These are phyloP conservation scores for Cyprinella venusta DNA, from an alignment of 2,797 vertebrate genomes.

Conservation along the genomic window DNA sequence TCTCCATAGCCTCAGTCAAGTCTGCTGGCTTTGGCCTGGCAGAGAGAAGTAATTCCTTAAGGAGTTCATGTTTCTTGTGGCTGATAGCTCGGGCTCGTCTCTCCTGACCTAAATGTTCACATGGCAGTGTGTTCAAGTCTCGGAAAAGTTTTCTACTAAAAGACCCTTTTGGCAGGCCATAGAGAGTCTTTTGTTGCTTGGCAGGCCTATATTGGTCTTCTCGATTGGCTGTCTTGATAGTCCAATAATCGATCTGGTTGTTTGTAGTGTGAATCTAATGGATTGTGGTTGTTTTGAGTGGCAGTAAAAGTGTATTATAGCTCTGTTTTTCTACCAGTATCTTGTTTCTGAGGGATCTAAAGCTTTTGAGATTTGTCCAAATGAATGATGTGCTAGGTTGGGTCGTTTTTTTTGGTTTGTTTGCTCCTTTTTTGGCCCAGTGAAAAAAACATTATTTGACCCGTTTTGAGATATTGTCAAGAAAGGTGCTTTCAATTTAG, in stretches of 20 bases:
- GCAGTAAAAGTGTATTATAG: slow-evolving; percentile 16
- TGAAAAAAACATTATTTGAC: neutral
- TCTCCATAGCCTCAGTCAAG: slow-evolving; percentile 44
- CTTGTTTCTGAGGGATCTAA: slow-evolving; percentile 9
- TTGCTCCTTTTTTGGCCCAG: neutral
- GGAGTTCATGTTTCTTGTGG: slow-evolving; percentile 54
- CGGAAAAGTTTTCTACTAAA: slow-evolving; percentile 46
- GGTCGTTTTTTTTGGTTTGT: neutral
- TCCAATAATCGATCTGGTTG: slow-evolving; percentile 34
- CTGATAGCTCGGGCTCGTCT: slow-evolving; percentile 35
- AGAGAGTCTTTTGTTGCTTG: slow-evolving; percentile 9
- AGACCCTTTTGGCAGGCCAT: slow-evolving; percentile 5
- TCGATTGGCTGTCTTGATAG: slow-evolving; percentile 32
- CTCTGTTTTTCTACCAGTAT: slow-evolving; percentile 6
- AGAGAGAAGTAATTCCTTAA: slow-evolving; percentile 36
- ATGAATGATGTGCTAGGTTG: neutral
- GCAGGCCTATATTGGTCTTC: neutral
- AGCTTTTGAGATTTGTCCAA: slow-evolving; percentile 5
- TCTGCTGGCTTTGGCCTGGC: slow-evolving; percentile 40
- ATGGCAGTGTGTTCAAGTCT: slow-evolving; percentile 33
- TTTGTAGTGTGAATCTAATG: slow-evolving; percentile 40
- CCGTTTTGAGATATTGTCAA: neutral
- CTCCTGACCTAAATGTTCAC: slow-evolving; percentile 52
- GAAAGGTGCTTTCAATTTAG: slow-evolving; percentile 15
- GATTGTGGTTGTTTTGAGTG: slow-evolving; percentile 9